These are phyloP conservation scores for Temnothorax longispinosus DNA, from an alignment of 1,140 invertebrate species.

Conservation along the genomic window DNA sequence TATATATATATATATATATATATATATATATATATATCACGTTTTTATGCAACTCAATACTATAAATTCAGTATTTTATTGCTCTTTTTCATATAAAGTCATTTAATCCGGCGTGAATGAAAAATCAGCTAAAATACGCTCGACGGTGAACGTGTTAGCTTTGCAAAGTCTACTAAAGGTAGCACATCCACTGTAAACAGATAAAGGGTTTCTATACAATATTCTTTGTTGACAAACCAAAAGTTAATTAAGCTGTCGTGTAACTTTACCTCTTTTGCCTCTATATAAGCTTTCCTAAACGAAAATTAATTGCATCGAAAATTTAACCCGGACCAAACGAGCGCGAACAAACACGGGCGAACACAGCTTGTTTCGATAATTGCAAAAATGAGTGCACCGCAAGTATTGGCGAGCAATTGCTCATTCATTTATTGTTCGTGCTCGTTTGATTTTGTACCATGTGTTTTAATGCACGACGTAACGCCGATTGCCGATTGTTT, in stretches of 20 bases:
- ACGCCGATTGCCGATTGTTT: no score
- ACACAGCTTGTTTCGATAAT: background rate
- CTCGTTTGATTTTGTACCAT: no score
- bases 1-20: no score
- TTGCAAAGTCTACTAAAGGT: background rate
- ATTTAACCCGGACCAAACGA: background rate
- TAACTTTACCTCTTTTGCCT: background rate
- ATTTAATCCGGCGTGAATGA: no score
- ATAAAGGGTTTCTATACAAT: background rate
- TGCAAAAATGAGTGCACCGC: background rate
- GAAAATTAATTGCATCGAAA: background rate
- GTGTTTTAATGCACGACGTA: no score
- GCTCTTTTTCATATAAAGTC: no score
- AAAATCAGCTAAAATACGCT: no score
- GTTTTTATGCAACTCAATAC: no score
- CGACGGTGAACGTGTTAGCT: background rate
- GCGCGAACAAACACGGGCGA: background rate
- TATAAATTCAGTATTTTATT: no score
- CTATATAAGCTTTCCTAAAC: background rate
- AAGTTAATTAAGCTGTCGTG: background rate
- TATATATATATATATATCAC: no score
- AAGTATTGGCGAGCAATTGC: background rate
- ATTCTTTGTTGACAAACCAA: background rate
- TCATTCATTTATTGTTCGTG: background rate
- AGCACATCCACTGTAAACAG: background rate